Evolutionary conservation across 1,140 invertebrate species (phyloP), one percentile per base, ranked within the genome.

Genomic region (Zaprionus davidi): DNA sequence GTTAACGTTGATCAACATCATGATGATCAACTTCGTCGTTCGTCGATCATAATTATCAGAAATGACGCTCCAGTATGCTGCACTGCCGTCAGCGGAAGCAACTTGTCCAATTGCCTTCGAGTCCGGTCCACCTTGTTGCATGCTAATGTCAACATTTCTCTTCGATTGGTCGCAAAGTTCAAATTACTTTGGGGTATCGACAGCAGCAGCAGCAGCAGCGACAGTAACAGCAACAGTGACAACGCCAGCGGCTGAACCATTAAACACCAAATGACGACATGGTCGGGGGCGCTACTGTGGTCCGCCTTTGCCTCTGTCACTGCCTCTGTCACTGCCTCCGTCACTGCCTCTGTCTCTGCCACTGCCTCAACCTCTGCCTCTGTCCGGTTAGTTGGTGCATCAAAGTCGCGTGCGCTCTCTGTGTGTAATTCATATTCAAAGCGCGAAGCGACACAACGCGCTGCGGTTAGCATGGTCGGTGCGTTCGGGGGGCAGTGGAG

Each of bases 401-500:
- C 84, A 88, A 81, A 90, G 85, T 90, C 85, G 74, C 84, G 71
- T 84, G 79, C 82, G 78, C 82, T 79, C 72, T 84, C 76, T 66
- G 24, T 90, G 72, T 90, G 86, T 90, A 90, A 90, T 90, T 90
- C 75, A 90, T 90, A 90, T 90, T 90, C 85, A 90, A 90, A 90
- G 81, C 79, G 86, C 68, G 70, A 56, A 59, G 74, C 69, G 65
- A 65, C 68, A 79, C 68, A 64, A 46, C 70, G 26, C 67, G 66
- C 15, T 78, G 83, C 49, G 76, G 76, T 58, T 67, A 46, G 38
- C 13, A 36, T 46, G 44, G 60, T 31, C 31, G 15, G 2, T 11
- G 71, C 34, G 34, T 31, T 12, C 46, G 24, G 44, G 63, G 44
- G 36, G 44, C 1, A 2, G 1, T 15, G 64, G 13, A 58, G 51